Base-by-base conservation (phyloP, 1,140 invertebrate species). In the Oedothorax gibbosus region DNA sequence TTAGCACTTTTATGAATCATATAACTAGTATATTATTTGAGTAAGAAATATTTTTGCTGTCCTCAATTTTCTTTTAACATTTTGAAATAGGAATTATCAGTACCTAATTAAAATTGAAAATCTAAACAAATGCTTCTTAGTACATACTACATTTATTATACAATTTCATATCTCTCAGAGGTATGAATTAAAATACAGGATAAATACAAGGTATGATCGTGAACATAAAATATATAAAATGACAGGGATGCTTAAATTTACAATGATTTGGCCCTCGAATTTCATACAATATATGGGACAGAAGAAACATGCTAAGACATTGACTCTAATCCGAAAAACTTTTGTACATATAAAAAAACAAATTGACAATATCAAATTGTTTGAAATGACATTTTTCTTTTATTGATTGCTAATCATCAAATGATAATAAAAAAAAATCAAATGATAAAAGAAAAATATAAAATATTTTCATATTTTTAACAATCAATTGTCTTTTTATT, bases 231-330 rank as follows among this genome's bases (percentile, higher is more conserved):
- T 82, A 64, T 73, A 82, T 82, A 82, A 82, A 82, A 82, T 82
- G 80, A 72, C 68, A 82, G 73, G 50, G 53, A 82, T 82, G 80
- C 64, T 71, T 35, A 73, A 49, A 82, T 82, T 72, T 82, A 82
- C 80, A 82, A 82, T 82, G 80, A 82, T 82, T 82, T 82, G 80
- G 80, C 80, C 69, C 80, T 72, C 73, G 14, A 51, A 64, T 82
- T 73, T 73, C 80, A 73, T 57, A 73, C 15, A 49, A 15, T 50
- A 49, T 64, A 35, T 15, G 12, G 15, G 20, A 9, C 14, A 77
- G 54, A 77, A 50, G 12, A 35, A 35, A 35, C 35, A 35, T 35
- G n/a, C n/a, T n/a, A 35, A 35, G 35, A 35, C 35, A 35, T 35
- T 35, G 35, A 71, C 50, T 49, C 20, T 71, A n/a, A 14, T 60